phyloP scores from a whole-genome alignment of 1,140 invertebrate genomes.

The Cyclargus thomasi region DNA sequence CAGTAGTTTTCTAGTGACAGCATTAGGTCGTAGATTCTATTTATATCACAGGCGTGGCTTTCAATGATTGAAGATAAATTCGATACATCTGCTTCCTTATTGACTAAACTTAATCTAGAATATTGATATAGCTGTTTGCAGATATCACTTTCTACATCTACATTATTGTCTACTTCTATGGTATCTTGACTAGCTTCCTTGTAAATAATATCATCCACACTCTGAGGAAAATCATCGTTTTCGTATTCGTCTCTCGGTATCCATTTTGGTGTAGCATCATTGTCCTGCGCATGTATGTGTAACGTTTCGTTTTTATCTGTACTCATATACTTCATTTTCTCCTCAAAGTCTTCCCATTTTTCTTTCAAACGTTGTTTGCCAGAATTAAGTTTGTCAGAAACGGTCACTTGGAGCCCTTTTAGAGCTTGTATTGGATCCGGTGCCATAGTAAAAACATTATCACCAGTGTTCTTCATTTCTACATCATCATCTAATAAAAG shows the following conservation, averaged over 20 bases:
- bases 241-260: constrained; percentile 37
- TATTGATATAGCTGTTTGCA: constrained; percentile 64
- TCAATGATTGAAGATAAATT: constrained; percentile 65
- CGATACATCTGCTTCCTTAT: constrained; percentile 53
- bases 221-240: constrained; percentile 34
- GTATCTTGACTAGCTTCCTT: constrained; percentile 67
- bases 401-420: constrained; percentile 68
- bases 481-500: constrained; percentile 44
- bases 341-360: constrained; percentile 68
- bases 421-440: constrained; percentile 71
- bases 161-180: constrained; percentile 57
- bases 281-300: constrained; percentile 27
- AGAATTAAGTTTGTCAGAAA: constrained; percentile 69
- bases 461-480: constrained; percentile 41
- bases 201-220: constrained; percentile 53
- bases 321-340: constrained; percentile 60
- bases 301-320: constrained; percentile 44
- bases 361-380: constrained; percentile 73
- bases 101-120: constrained; percentile 61
- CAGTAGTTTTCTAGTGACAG: constrained; percentile 63
- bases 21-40: constrained; percentile 57
- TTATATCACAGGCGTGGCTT: constrained; percentile 66
- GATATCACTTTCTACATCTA: constrained; percentile 41
- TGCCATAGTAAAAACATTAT: constrained; percentile 49
- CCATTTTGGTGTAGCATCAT: constrained; percentile 40